Conservation (phyloP, 2,888 invertebrate genomes). For the Cheilosia scutellata region DNA sequence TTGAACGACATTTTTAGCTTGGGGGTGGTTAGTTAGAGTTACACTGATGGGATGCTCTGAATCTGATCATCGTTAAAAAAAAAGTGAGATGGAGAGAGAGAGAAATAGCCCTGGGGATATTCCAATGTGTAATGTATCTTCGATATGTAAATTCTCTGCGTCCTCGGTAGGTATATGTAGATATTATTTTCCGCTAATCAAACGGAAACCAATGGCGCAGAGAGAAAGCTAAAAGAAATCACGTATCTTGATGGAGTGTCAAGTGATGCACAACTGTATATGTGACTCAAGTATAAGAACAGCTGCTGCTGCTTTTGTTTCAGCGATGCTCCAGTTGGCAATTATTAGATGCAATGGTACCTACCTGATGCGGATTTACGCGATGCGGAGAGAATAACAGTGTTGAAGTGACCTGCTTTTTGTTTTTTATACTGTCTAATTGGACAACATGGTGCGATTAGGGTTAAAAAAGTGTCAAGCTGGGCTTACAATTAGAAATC, state of each 20-base stretch:
- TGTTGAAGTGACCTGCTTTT: conserved; percentile 36
- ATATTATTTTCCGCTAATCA: conserved; percentile 38
- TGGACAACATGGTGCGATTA: neutral
- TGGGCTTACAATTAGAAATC: too few relatives aligned
- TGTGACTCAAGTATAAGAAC: conserved; percentile 26
- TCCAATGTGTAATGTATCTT: conserved; percentile 35
- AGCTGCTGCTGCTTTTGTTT: conserved; percentile 13
- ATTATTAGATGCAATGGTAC: conserved; percentile 27
- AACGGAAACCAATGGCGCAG: conserved; percentile 36
- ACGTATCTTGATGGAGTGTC: conserved; percentile 59
- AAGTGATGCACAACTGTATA: conserved; percentile 28
- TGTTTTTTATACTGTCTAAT: conserved; percentile 23
- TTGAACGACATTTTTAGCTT: conserved; percentile 15
- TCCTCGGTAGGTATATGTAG: neutral
- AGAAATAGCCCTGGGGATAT: conserved; percentile 33
- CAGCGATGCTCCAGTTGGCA: conserved; percentile 12
- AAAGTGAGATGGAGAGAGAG: too few relatives aligned
- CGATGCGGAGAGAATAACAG: conserved; percentile 15
- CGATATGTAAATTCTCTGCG: conserved; percentile 44
- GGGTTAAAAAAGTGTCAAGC: too few relatives aligned
- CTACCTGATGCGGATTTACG: neutral
- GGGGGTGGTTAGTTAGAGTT: neutral
- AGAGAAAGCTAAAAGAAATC: conserved; percentile 59
- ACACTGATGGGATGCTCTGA: conserved; percentile 5
- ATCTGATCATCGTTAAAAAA: conserved; percentile 17